Evolutionary conservation across 2,797 vertebrate genomes (phyloP).

Genomic region (Ataeniobius toweri): DNA sequence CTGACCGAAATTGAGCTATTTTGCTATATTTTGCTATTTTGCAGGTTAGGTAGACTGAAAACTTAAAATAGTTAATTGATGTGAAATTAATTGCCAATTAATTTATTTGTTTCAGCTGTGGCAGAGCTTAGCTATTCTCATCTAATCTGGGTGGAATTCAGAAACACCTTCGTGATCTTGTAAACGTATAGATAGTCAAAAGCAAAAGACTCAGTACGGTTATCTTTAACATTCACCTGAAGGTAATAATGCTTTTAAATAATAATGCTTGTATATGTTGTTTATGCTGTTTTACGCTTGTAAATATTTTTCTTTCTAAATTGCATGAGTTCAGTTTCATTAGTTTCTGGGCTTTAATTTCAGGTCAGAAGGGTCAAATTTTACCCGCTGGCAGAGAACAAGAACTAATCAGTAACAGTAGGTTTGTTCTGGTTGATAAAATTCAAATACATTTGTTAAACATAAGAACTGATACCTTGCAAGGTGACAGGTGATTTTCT

Average conservation of each 20-base stretch:
- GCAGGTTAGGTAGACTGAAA: slow-evolving; percentile 33
- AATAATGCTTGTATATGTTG: not conserved
- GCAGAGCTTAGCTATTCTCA: slow-evolving; percentile 15
- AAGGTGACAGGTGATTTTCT: slow-evolving; percentile 24
- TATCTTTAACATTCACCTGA: slow-evolving; percentile 9
- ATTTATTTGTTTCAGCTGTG: slow-evolving; percentile 34
- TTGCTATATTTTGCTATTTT: no score
- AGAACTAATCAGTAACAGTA: not conserved
- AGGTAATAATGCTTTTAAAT: not conserved
- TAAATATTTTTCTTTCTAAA: not conserved
- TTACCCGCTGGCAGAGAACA: not conserved
- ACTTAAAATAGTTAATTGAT: slow-evolving; percentile 34
- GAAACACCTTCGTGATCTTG: slow-evolving; percentile 30
- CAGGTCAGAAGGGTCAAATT: not conserved
- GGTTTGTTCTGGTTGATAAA: slow-evolving; percentile 3
- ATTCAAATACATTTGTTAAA: not conserved
- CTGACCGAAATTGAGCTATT: no score
- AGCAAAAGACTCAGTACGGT: not conserved
- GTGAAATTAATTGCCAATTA: slow-evolving; percentile 44
- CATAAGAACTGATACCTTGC: slow-evolving; percentile 9
- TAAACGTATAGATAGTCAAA: slow-evolving; percentile 4
- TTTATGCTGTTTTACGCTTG: not conserved
- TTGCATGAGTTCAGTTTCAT: no score
- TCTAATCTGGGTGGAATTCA: slow-evolving; percentile 20
- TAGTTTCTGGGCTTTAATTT: not conserved